Conservation (phyloP, 2,797 vertebrate species). For the Amblyopsis hoosieri region DNA sequence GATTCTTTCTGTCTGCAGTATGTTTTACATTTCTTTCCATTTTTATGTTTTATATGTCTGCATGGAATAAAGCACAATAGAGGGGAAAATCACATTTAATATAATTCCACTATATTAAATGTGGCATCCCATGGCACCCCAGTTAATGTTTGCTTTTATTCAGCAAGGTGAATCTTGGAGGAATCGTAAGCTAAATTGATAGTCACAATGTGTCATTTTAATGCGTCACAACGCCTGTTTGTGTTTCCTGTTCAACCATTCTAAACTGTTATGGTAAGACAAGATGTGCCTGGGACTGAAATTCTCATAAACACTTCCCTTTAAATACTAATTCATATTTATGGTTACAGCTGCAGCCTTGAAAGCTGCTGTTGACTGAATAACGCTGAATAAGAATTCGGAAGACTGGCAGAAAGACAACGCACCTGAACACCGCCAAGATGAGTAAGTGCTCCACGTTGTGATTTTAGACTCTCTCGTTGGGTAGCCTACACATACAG, state of each 20-base stretch:
- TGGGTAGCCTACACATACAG: background rate
- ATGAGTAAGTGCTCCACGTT: conserved; percentile 76
- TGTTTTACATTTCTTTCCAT: conserved; percentile 17
- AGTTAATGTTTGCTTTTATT: too few species aligned
- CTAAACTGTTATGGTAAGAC: too few species aligned
- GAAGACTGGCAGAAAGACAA: conserved; percentile 54
- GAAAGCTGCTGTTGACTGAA: conserved; percentile 46
- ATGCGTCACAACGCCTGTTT: too few species aligned
- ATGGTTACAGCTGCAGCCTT: conserved; percentile 46
- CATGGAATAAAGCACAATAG: conserved; percentile 24
- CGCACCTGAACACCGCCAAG: conserved; percentile 45
- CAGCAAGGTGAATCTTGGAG: too few species aligned
- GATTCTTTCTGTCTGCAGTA: conserved; percentile 16
- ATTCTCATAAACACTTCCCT: too few species aligned
- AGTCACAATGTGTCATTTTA: too few species aligned
- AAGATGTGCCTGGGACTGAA: too few species aligned
- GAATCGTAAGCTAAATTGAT: too few species aligned
- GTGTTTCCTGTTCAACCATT: too few species aligned
- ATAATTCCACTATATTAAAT: too few species aligned
- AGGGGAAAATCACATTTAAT: background rate
- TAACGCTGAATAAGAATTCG: conserved; percentile 49
- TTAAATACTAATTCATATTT: conserved; percentile 9
- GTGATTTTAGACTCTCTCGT: conserved; percentile 40
- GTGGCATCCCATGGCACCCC: too few species aligned
- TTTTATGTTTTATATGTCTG: conserved; percentile 19